A percentile compares a stretch with the other conserved stretches of the same genome.
phyloP scores from a whole-genome alignment of 2,797 vertebrate genomes.

The Takifugu rubripes region DNA sequence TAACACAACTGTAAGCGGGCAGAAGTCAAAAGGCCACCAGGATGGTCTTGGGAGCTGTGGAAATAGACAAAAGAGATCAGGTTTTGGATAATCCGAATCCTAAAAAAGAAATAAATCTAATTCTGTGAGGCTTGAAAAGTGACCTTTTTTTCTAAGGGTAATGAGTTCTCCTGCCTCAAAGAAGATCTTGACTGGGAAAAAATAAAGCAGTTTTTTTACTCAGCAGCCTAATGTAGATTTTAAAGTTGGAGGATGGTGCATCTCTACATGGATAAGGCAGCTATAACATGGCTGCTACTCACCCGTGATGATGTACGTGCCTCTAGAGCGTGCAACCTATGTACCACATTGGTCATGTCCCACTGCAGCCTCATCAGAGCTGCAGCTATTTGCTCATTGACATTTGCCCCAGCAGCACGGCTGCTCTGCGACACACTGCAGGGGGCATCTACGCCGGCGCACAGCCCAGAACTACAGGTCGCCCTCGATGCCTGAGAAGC shows the following conservation, averaged over 20 bases:
- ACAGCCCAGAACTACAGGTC: slow-evolving; percentile 50
- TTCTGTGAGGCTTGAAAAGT: slow-evolving; percentile 5
- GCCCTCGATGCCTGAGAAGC: slow-evolving; percentile 28
- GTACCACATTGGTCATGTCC: slow-evolving; percentile 87
- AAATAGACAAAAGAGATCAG: slow-evolving; percentile 18
- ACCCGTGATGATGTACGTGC: slow-evolving; percentile 81
- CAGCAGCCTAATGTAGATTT: no score
- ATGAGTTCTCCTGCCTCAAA: slow-evolving; percentile 61
- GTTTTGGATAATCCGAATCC: not conserved
- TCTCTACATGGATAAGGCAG: not conserved
- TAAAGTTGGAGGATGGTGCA: no score
- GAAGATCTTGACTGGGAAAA: slow-evolving; percentile 75
- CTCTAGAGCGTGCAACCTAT: slow-evolving; percentile 85
- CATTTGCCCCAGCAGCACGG: slow-evolving; percentile 51
- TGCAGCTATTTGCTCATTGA: slow-evolving; percentile 82
- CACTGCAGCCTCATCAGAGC: slow-evolving; percentile 85
- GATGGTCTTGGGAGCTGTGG: slow-evolving; percentile 77
- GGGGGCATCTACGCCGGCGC: slow-evolving; percentile 50
- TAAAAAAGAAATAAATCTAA: not conserved
- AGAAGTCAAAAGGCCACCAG: slow-evolving; percentile 87
- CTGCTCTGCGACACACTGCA: slow-evolving; percentile 53
- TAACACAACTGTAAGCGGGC: slow-evolving; percentile 79
- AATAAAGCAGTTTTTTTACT: no score
- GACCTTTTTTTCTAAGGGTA: slow-evolving; percentile 69
- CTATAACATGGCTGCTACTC: slow-evolving; percentile 3